A percentile compares a stretch with the other conserved stretches of the same genome.
Conservation (phyloP, 2,113 vertebrate species). For the Empidonax traillii region DNA sequence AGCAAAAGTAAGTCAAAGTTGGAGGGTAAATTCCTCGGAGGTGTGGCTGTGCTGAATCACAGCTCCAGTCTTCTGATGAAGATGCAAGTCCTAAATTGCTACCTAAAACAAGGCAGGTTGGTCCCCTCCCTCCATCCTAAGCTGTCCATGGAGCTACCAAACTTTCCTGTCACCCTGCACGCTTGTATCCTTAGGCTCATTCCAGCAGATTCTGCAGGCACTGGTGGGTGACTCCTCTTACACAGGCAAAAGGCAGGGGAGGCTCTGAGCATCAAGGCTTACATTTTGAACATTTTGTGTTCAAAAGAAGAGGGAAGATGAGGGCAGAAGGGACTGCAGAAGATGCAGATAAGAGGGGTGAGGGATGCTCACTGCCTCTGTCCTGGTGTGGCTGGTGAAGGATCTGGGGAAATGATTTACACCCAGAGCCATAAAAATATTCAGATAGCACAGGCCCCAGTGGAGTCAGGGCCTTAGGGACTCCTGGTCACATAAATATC, state of each 20-base stretch:
- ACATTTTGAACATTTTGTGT: fast-evolving
- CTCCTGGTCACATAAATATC: neutral
- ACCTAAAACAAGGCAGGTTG: neutral
- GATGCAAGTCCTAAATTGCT: neutral
- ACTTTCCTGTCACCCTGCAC: neutral
- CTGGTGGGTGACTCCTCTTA: neutral
- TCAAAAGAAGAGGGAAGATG: neutral
- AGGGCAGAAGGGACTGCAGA: neutral
- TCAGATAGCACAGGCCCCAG: neutral
- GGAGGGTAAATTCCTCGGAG: conserved; percentile 40
- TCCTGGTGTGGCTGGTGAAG: neutral
- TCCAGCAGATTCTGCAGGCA: neutral
- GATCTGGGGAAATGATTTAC: neutral
- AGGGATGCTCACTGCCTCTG: neutral
- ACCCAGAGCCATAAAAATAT: neutral
- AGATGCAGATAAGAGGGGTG: neutral
- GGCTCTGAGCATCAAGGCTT: neutral
- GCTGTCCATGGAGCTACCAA: neutral
- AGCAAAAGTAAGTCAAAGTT: conserved; percentile 61
- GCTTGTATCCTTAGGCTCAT: neutral
- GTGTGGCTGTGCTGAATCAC: conserved; percentile 48
- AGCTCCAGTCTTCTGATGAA: neutral
- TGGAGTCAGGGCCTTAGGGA: neutral
- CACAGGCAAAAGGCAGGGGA: neutral
- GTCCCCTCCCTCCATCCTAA: neutral